phyloP scores from a whole-genome alignment of 2,888 invertebrate species.

The Netelia melanura region DNA sequence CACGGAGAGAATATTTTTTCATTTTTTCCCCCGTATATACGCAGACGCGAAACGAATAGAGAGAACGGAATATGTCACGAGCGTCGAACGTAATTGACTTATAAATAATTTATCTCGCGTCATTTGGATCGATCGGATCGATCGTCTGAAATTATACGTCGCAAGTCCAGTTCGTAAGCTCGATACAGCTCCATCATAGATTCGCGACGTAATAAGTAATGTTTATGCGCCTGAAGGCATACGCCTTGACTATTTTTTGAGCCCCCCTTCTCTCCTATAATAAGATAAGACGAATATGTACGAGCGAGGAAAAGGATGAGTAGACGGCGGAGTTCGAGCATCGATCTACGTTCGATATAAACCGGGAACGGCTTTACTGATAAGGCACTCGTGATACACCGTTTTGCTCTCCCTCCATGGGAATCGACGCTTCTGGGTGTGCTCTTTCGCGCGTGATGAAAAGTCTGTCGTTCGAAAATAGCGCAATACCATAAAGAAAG shows the following conservation, averaged over 20 bases:
- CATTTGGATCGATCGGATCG: slow-evolving; percentile 40
- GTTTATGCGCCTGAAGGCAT: background rate
- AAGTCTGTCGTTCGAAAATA: background rate
- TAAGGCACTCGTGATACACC: background rate
- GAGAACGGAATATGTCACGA: background rate
- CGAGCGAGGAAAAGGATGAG: slow-evolving; percentile 1
- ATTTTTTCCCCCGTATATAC: background rate
- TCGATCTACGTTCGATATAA: slow-evolving; percentile 9
- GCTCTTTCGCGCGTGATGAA: background rate
- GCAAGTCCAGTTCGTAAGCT: slow-evolving; percentile 1
- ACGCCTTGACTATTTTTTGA: background rate
- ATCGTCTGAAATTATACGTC: slow-evolving; percentile 1
- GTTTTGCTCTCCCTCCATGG: slow-evolving; percentile 8
- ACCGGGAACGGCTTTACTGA: background rate
- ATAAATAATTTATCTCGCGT: slow-evolving; percentile 36
- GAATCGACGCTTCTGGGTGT: background rate
- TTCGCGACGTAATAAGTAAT: background rate
- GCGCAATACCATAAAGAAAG: background rate
- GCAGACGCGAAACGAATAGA: slow-evolving; percentile 14
- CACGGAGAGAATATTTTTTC: background rate
- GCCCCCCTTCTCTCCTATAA: background rate
- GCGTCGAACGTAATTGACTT: slow-evolving; percentile 11
- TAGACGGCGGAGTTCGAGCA: background rate
- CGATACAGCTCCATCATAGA: slow-evolving; percentile 4
- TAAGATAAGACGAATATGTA: slow-evolving; percentile 1